phyloP scores from a whole-genome alignment of 1,140 invertebrate genomes.

The Homarus americanus region DNA sequence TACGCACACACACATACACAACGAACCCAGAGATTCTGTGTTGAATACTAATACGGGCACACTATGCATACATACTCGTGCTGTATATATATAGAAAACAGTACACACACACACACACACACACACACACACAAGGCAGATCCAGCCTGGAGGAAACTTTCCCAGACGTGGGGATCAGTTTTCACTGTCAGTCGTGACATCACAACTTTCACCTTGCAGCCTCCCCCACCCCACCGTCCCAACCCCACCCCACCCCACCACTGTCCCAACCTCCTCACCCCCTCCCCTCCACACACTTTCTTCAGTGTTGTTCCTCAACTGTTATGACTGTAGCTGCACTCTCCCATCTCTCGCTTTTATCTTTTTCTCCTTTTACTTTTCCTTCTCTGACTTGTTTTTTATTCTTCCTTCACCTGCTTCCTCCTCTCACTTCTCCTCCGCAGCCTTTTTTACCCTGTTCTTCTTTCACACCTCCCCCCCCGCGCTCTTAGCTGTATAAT shows the following conservation, averaged over 20 bases:
- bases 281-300: not conserved
- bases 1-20: slow-evolving; percentile 27
- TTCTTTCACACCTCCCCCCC: no score
- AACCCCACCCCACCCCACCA: not conserved
- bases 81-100: no score
- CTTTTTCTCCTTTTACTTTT: not conserved
- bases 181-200: slow-evolving; percentile 63
- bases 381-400: no score
- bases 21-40: no score
- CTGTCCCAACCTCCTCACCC: not conserved
- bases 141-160: slow-evolving; percentile 23
- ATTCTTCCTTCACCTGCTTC: not conserved
- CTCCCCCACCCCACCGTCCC: not conserved
- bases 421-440: no score
- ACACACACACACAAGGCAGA: not conserved
- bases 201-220: slow-evolving; percentile 63
- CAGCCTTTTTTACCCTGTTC: rapidly evolving
- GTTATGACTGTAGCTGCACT: not conserved
- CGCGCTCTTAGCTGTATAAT: not conserved
- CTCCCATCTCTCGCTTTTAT: not conserved
- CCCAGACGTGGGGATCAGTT: slow-evolving; percentile 51
- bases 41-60: no score
- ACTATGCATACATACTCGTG: no score
- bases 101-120: slow-evolving; percentile 38
- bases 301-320: not conserved